Base-by-base conservation (phyloP, 2,888 invertebrate species). In the Nudaria mundana region DNA sequence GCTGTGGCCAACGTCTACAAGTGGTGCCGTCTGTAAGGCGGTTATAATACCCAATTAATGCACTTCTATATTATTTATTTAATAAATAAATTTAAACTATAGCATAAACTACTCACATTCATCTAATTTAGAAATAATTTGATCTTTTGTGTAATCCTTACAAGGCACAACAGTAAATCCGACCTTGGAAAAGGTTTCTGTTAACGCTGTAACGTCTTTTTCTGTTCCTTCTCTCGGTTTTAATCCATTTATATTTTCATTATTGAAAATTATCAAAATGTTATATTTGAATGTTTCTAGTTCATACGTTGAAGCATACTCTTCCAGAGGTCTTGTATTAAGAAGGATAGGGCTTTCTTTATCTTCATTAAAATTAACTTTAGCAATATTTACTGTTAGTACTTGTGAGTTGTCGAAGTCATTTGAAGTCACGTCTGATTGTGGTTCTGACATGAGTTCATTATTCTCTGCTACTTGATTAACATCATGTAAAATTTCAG, bases 261-360 rank as follows among this genome's bases (percentile, higher is more conserved):
- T 82, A 55, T 84, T 81, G 20, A 84, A 77, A 36, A 84, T 79
- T 4, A 82, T 45, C 14, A 84, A 38, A n/a, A 58, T 65, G 31
- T 82, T 74, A 45, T 80, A 76, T n/a, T 73, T 59, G 57, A 80
- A 84, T 1, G 42, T 73, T 44, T 84, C 82, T 26, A 84, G 48
- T 60, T 77, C 68, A 34, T 84, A 84, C 0, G 83, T 81, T 0
- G 45, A 22, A 0, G 76, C 74, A 6, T 65, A 30, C 48, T 68
- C 75, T 2, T 62, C 35, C 30, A 84, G 46, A 1, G 81, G 76
- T 36, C 49, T 49, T 3, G 20, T 40, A 16, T 58, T 56, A 6
- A 50, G 3, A 2, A 33, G 16, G 14, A 14, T 1, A 16, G 11
- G 6, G 6, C n/a, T 4, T 5, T 8, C 11, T 12, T 35, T 10